A percentile compares a stretch with the other conserved stretches of the same genome.
These are phyloP conservation scores for Coleophora flavipennella DNA, from an alignment of 2,888 invertebrate genomes.

Conservation along the genomic window DNA sequence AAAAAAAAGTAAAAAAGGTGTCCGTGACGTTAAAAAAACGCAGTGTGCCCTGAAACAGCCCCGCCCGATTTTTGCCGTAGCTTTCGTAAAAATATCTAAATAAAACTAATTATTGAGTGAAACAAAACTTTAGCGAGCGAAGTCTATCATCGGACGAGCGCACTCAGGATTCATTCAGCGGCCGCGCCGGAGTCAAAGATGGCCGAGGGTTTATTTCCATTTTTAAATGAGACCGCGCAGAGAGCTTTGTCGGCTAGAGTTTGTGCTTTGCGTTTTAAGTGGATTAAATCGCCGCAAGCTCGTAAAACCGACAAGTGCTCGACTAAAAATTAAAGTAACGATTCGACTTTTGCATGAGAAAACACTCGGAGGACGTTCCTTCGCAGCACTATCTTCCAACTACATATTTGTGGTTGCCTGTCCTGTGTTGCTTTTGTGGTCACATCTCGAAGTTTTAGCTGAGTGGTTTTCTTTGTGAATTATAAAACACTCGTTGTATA, in stretches of 20 bases:
- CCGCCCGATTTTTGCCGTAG: no score
- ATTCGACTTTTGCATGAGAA: constrained; percentile 73
- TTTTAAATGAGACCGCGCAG: constrained; percentile 71
- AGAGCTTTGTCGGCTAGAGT: constrained; percentile 71
- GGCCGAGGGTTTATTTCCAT: constrained; percentile 70
- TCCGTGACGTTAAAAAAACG: no score
- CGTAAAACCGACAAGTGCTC: constrained; percentile 72
- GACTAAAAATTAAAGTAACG: constrained; percentile 70
- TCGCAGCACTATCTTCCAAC: constrained; percentile 45
- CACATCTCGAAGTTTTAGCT: constrained; percentile 45
- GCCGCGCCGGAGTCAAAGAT: constrained; percentile 64
- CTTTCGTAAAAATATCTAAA: neutral
- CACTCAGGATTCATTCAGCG: constrained; percentile 66
- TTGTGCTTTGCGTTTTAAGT: constrained; percentile 73
- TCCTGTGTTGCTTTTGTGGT: no score
- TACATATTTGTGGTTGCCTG: no score
- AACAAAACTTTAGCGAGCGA: constrained; percentile 25
- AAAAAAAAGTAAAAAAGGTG: no score
- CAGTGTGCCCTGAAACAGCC: no score
- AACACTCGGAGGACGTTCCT: constrained; percentile 57
- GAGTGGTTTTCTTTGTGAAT: constrained; percentile 52
- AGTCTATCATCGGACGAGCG: constrained; percentile 49
- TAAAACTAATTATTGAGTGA: no score
- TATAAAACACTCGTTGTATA: neutral
- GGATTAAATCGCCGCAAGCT: constrained; percentile 73